A percentile compares a stretch with the other conserved stretches of the same genome.
These are phyloP conservation scores for Furcula furcula DNA, from an alignment of 2,888 invertebrate genomes.

Conservation along the genomic window DNA sequence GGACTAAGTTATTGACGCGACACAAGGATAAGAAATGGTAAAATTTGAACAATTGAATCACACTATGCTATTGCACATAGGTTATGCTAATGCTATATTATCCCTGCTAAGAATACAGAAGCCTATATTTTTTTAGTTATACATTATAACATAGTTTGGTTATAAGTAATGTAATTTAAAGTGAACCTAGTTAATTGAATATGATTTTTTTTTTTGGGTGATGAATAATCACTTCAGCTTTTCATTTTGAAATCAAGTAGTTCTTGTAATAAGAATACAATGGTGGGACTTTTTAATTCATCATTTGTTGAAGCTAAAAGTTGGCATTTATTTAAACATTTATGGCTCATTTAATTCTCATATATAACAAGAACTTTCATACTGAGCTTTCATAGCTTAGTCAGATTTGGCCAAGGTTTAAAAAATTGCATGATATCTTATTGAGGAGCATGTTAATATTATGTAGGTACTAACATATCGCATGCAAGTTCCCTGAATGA, in stretches of 20 bases:
- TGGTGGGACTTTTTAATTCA: too few relatives aligned
- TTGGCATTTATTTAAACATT: too few relatives aligned
- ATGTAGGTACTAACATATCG: background rate
- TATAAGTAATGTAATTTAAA: constrained; percentile 15
- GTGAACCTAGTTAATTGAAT: constrained; percentile 4
- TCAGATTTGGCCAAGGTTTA: too few relatives aligned
- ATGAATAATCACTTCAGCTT: constrained; percentile 21
- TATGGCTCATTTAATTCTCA: too few relatives aligned
- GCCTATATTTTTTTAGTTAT: constrained; percentile 5
- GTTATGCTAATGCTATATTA: constrained; percentile 51
- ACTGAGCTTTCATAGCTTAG: too few relatives aligned
- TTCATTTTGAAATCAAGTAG: constrained; percentile 18
- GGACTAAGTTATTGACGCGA: constrained; percentile 93
- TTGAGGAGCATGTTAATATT: background rate
- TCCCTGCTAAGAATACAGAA: constrained; percentile 29
- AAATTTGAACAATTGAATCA: constrained; percentile 57
- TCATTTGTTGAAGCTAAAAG: too few relatives aligned
- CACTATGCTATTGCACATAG: constrained; percentile 59
- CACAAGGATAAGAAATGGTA: constrained; percentile 93
- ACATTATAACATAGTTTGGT: constrained; percentile 14
- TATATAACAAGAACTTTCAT: too few relatives aligned
- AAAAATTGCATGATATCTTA: too few relatives aligned
- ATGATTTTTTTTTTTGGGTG: constrained; percentile 14
- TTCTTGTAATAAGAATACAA: constrained; percentile 7
- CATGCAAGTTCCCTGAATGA: background rate